Evolutionary conservation across 2,888 invertebrate genomes (phyloP), one percentile per base, ranked within the genome.

Genomic region (Autographa pulchrina): DNA sequence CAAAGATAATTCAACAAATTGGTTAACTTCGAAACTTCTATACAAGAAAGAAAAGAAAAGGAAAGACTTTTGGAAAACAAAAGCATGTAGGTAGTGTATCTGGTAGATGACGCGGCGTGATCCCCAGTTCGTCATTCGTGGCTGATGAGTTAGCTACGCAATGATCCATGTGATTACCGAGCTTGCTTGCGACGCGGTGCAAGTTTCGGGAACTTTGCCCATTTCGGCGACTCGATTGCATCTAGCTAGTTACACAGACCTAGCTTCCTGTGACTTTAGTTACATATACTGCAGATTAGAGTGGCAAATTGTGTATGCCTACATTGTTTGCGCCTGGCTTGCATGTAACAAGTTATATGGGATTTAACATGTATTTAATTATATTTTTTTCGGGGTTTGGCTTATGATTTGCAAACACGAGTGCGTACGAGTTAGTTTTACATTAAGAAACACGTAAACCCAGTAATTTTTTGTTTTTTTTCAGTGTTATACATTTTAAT

Each of bases 161-260:
- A 89, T 89, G 89, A 87, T 83, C 89, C 89, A 84, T 89, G 87
- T 88, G 89, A 89, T 89, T 89, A 87, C 87, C 79, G 79, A 66
- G 74, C 80, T 75, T 78, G 72, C 70, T 80, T 74, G 67, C 7
- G 67, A 38, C 2, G 58, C 13, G 76, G 77, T 35, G 6, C 77
- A 75, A 83, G 77, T 38, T 0, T 65, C 0, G 7, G 70, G 72
- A 70, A 48, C 0, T 2, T 52, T 48, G 13, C 1, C 18, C 35
- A 25, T 62, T 62, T 41, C 14, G 14, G 14, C n/a, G 35, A 0
- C 20, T 56, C 35, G 11, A 54, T 56, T 56, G 54, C 54, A 56
- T 56, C 54, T 25, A 56, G 54, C 54, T 25, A 56, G 54, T 20
- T 56, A 56, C 43, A 43, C 48, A 48, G n/a, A 48, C 48, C 16